Base-by-base conservation (phyloP, 2,888 invertebrate species). In the Drosophila putrida region DNA sequence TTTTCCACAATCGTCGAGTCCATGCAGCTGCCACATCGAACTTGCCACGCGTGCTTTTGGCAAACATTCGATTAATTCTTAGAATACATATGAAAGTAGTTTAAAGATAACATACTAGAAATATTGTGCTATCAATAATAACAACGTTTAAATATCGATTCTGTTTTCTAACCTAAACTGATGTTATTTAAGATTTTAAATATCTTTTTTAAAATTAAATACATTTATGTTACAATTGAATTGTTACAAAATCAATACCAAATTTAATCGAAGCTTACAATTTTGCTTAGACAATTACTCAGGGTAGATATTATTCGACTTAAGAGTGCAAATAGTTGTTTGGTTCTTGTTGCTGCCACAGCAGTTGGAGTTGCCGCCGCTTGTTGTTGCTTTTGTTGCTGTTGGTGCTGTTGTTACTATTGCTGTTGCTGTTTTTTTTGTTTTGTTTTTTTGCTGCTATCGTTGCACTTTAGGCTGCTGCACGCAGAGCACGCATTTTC, bases 401-500 rank as follows among this genome's bases (percentile, higher is more conserved):
- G 49, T 10, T 69, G 61, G 10, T 75, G 54, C 6, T 73, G 61
- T 20, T 62, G 38, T n/a, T 63, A 59, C 4, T 70, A 49, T 6
- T 69, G 64, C 6, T 79, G 50, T 6, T 71, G 63, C n/a, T n/a
- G n/a, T n/a, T n/a, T n/a, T n/a, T n/a, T n/a, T n/a, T n/a, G n/a
- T n/a, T n/a, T n/a, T n/a, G n/a, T n/a, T n/a, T 38, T 71, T 74
- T 31, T 78, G 66, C 50, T 65, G 71, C 47, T 78, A 58, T 68
- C 47, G 72, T 73, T 80, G 71, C 71, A 74, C 72, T 78, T 83
- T 71, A 68, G 78, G 78, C 65, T 75, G 78, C 77, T 89, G 89
- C 90, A 91, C 90, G 91, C 91, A 90, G 90, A 90, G 90, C 91
- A 91, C 91, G 91, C 91, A 91, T 91, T 91, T 91, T 87, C 85